These are phyloP conservation scores for Coendou prehensilis DNA, from an alignment of 2,797 vertebrate genomes.

Conservation along the genomic window DNA sequence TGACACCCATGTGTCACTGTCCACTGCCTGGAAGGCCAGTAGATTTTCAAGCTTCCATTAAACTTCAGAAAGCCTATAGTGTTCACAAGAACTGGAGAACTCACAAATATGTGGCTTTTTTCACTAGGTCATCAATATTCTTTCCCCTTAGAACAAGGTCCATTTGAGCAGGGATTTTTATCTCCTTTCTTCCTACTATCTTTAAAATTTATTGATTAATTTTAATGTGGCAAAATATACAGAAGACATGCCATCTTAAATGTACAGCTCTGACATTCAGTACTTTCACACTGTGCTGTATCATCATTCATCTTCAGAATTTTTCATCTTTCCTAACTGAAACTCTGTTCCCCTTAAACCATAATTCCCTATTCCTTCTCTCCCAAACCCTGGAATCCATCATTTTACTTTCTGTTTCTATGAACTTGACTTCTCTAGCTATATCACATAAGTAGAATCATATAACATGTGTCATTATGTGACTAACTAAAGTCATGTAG, in stretches of 20 bases:
- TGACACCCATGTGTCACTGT: not conserved
- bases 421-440: not conserved
- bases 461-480: not conserved
- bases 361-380: not conserved
- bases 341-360: not conserved
- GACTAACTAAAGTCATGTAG: not conserved
- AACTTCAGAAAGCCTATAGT: not conserved
- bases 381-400: not conserved
- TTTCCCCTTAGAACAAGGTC: not conserved
- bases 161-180: not conserved
- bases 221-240: not conserved
- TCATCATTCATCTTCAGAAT: not conserved
- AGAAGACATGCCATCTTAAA: not conserved
- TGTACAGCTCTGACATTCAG: not conserved
- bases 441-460: not conserved
- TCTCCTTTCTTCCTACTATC: not conserved
- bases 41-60: not conserved
- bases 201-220: not conserved
- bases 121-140: not conserved
- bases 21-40: not conserved
- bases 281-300: not conserved
- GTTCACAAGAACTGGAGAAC: not conserved
- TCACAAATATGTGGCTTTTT: not conserved
- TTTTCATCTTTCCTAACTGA: not conserved
- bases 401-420: constrained; percentile 6